A percentile compares a stretch with the other conserved stretches of the same genome.
These are phyloP conservation scores for Sternotherus odoratus DNA, from an alignment of 2,797 vertebrate genomes.

Conservation along the genomic window DNA sequence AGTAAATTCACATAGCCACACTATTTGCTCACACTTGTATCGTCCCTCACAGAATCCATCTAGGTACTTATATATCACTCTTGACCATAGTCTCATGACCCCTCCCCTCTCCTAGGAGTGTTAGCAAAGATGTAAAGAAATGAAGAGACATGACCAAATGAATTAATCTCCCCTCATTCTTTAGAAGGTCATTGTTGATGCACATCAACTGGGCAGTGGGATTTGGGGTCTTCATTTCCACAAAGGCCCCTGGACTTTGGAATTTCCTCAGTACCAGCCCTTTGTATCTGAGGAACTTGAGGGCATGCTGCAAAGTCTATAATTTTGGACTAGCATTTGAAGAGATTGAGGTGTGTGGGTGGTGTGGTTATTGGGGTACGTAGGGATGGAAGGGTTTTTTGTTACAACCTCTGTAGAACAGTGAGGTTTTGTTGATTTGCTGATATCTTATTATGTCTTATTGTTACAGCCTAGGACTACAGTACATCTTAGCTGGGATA, in stretches of 20 bases:
- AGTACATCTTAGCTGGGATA: background rate
- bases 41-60: constrained; percentile 54
- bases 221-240: background rate
- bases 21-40: constrained; percentile 63
- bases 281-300: background rate
- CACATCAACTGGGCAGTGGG: background rate
- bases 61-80: constrained; percentile 41
- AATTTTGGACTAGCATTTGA: background rate
- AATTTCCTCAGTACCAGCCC: background rate
- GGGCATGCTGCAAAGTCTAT: background rate
- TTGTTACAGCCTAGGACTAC: background rate
- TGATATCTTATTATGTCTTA: background rate
- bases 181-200: background rate
- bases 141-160: background rate
- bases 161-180: background rate
- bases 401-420: background rate
- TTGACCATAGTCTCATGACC: background rate
- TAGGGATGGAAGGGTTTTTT: background rate
- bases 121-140: background rate
- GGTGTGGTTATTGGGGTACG: background rate
- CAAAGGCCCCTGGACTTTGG: background rate
- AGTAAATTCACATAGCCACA: constrained; percentile 66
- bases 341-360: background rate
- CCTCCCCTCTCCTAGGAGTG: background rate
- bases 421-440: background rate